phyloP scores from a whole-genome alignment of 1,140 invertebrate species.

The Rhyacophila brunnea region DNA sequence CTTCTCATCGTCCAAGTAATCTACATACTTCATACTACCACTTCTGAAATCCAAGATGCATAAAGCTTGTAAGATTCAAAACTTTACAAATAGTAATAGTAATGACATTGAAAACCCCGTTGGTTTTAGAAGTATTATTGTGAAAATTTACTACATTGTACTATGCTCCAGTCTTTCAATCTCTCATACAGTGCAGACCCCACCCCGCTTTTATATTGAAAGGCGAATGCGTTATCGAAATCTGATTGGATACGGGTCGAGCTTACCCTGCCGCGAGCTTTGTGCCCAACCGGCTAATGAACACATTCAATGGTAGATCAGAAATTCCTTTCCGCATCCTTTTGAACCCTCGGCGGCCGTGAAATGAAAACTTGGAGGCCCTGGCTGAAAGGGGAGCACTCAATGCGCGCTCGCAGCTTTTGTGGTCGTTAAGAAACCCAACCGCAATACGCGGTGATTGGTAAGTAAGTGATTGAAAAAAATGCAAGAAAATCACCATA shows the following conservation, averaged over 20 bases:
- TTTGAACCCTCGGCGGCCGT: slow-evolving; percentile 20
- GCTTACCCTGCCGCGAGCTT: slow-evolving; percentile 10
- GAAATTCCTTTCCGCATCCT: slow-evolving; percentile 27
- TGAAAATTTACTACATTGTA: no score
- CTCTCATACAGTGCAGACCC: background rate
- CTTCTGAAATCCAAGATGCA: no score
- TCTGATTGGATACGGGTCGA: slow-evolving; percentile 31
- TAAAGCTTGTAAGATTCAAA: no score
- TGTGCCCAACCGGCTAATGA: slow-evolving; percentile 22
- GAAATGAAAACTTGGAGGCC: slow-evolving; percentile 26
- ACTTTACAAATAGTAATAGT: no score
- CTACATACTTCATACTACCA: no score
- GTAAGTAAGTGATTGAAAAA: no score
- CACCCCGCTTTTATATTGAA: slow-evolving; percentile 23
- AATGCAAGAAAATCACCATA: no score
- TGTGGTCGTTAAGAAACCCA: slow-evolving; percentile 5
- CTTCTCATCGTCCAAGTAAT: no score
- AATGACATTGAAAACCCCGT: no score
- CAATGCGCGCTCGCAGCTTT: background rate
- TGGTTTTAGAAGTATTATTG: no score
- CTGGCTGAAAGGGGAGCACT: slow-evolving; percentile 3
- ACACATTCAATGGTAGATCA: slow-evolving; percentile 27
- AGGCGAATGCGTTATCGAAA: slow-evolving; percentile 33
- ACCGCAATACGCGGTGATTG: no score
- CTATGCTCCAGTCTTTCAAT: no score